These are phyloP conservation scores for Oreochromis grahami DNA, from an alignment of 2,797 vertebrate species.

Conservation along the genomic window DNA sequence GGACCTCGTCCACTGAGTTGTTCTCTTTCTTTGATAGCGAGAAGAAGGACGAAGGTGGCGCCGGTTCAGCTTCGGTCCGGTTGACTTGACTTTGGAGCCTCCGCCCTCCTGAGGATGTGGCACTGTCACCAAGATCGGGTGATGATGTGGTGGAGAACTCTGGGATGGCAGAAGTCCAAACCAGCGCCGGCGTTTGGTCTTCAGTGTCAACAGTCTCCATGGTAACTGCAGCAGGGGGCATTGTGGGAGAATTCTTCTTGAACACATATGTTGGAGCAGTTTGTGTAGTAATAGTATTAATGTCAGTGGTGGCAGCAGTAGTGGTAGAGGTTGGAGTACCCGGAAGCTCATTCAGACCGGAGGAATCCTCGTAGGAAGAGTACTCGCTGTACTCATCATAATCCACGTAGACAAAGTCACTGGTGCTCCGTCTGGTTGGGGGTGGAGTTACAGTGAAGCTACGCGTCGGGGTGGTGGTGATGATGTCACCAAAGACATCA, in stretches of 20 bases:
- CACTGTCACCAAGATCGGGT: background rate
- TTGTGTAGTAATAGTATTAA: background rate
- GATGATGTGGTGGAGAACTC: background rate
- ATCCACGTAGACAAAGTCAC: slow-evolving; percentile 58
- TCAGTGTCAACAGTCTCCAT: background rate
- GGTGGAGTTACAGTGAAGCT: background rate
- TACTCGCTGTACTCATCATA: slow-evolving; percentile 51
- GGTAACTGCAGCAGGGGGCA: background rate
- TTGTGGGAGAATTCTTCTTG: background rate
- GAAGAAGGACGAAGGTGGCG: background rate
- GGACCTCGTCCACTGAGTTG: slow-evolving; percentile 80
- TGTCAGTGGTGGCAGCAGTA: background rate
- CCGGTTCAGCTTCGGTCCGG: background rate
- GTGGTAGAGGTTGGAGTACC: background rate
- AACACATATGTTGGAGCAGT: slow-evolving; percentile 13
- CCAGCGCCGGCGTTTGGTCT: accelerated
- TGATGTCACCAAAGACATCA: background rate
- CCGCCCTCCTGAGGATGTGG: background rate
- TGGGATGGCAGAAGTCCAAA: background rate
- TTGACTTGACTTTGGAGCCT: background rate
- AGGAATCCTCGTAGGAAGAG: background rate
- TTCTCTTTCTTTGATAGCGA: slow-evolving; percentile 71
- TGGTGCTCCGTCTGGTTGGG: slow-evolving; percentile 5
- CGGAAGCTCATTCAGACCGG: background rate
- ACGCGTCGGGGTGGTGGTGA: background rate